Percentiles rank a stretch among this genome's conserved stretches.
Conservation (phyloP, 1,140 invertebrate genomes). For the Octopus sinensis region DNA sequence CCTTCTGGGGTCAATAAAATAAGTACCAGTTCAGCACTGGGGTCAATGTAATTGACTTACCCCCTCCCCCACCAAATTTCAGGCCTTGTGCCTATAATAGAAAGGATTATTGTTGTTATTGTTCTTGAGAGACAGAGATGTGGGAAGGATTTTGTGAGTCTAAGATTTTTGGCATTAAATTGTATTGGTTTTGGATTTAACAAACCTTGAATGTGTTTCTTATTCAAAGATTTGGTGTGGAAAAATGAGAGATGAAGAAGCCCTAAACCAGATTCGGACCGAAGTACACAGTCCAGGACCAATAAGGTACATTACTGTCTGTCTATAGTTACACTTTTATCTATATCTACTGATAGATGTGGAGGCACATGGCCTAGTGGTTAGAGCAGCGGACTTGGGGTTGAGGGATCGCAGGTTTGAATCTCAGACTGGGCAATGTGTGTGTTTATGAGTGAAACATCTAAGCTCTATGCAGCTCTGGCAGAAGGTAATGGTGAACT, state of each 20-base stretch:
- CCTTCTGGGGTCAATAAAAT: no score
- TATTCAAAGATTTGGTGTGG: slow-evolving; percentile 85
- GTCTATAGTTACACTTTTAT: not conserved
- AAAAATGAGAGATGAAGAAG: slow-evolving; percentile 92
- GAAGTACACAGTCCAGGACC: slow-evolving; percentile 93
- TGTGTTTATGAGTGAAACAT: no score
- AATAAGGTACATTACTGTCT: slow-evolving; percentile 64
- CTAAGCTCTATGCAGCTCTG: no score
- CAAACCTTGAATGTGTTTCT: not conserved
- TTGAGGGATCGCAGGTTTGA: no score
- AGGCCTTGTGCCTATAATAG: not conserved
- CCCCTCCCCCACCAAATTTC: not conserved
- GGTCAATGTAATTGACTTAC: not conserved
- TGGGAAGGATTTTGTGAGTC: not conserved
- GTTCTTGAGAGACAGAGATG: not conserved
- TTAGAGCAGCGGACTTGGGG: no score
- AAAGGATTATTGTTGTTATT: not conserved
- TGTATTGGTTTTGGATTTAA: not conserved
- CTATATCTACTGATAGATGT: not conserved
- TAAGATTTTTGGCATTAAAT: not conserved
- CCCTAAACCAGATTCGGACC: slow-evolving; percentile 87
- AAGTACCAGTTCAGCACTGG: no score
- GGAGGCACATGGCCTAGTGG: no score
- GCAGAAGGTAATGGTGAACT: no score
- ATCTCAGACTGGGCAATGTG: no score